These are phyloP conservation scores for Acomys russatus DNA, from an alignment of 2,797 vertebrate genomes.

Conservation along the genomic window DNA sequence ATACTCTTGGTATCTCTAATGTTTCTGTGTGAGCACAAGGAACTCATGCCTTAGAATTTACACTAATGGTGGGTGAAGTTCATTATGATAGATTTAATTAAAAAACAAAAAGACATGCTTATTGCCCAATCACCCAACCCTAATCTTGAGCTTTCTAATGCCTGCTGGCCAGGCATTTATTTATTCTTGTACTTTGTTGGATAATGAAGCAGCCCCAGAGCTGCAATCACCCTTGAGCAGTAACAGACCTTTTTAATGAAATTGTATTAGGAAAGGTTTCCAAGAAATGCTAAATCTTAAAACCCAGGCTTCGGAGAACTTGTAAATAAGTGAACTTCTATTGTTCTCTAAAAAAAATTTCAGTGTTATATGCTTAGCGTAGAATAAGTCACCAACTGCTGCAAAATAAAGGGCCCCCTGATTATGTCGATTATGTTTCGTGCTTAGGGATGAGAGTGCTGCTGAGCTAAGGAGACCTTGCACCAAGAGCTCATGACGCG, in stretches of 20 bases:
- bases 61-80: slow-evolving; percentile 11
- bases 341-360: background rate
- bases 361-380: background rate
- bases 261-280: background rate
- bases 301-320: slow-evolving; percentile 16
- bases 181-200: slow-evolving; percentile 13
- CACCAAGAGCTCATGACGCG: background rate
- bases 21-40: background rate
- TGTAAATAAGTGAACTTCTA: background rate
- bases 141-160: background rate
- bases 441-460: background rate
- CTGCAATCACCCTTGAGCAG: background rate
- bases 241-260: slow-evolving; percentile 25
- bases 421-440: background rate
- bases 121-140: background rate
- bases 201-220: slow-evolving; percentile 22
- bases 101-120: background rate
- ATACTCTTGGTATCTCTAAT: background rate
- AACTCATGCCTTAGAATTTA: background rate
- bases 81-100: slow-evolving; percentile 24
- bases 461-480: background rate
- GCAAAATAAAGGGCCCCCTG: background rate
- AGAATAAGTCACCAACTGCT: slow-evolving; percentile 29
- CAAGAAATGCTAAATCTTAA: background rate
- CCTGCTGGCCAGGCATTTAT: background rate